phyloP scores from a whole-genome alignment of 64 coral and sea anemone species.

The Orbicella faveolata region DNA sequence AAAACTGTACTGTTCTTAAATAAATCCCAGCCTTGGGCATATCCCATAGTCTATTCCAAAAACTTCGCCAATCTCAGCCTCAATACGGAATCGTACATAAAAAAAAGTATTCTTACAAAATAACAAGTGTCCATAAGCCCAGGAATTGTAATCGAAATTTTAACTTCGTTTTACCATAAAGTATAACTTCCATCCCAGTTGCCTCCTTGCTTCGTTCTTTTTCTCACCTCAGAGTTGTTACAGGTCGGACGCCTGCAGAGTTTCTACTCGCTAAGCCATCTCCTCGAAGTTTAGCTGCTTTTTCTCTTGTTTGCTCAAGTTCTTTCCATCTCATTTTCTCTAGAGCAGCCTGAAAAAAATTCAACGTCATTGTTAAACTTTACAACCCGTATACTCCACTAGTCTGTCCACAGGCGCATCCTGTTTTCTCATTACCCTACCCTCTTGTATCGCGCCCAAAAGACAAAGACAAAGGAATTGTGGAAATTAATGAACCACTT shows the following conservation, averaged over 20 bases:
- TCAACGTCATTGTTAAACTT: not conserved
- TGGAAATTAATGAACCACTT: too few species aligned
- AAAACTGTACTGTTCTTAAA: too few species aligned
- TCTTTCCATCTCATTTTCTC: slow-evolving; percentile 92
- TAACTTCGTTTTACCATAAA: not conserved
- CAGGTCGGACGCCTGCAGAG: slow-evolving; percentile 70
- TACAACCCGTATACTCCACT: not conserved
- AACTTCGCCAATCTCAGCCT: too few species aligned
- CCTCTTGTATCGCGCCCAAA: too few species aligned
- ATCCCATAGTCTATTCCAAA: too few species aligned
- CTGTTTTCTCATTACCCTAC: too few species aligned
- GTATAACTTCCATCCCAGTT: not conserved
- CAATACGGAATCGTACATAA: not conserved
- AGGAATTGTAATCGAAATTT: too few species aligned
- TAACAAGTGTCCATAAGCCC: too few species aligned
- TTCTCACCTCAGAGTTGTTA: slow-evolving; percentile 62
- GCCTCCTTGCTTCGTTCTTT: not conserved
- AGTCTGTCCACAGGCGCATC: not conserved
- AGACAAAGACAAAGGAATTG: too few species aligned
- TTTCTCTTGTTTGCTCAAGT: slow-evolving; percentile 82
- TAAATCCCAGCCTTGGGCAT: too few species aligned
- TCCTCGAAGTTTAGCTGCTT: slow-evolving; percentile 81
- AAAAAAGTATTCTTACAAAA: not conserved
- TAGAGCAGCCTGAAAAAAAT: slow-evolving; percentile 56
- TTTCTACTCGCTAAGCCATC: slow-evolving; percentile 76